Base-by-base conservation (phyloP, 2,113 vertebrate species). In the Bagarius yarrelli region DNA sequence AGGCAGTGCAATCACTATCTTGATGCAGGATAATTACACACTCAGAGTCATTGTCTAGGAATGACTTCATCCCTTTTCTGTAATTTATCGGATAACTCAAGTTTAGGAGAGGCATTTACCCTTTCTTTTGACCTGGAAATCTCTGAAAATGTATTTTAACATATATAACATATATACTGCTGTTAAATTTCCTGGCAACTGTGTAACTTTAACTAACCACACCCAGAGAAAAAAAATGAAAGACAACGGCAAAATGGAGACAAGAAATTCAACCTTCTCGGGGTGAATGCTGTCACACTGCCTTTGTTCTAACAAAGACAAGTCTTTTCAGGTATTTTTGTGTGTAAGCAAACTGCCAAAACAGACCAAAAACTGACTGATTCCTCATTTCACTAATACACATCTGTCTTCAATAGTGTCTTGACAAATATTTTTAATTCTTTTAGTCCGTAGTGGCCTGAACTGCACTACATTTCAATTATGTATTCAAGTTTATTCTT, bases 11-110 rank as follows among this genome's bases (percentile, higher is more conserved):
- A 90, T 86, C 2, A 40, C 57, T 71, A 79, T 61, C 81, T 85
- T 87, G 86, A 87, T 83, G 52, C 23, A 32, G 79, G 69, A 89
- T 88, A 88, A 89, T 88, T 72, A 83, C 83, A 88, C 71, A 85
- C 87, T 75, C 64, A 50, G 40, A 79, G 76, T 76, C 81, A 67
- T 76, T 86, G 61, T 82, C 84, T 83, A 84, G 61, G 81, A 80
- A 67, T 1, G 9, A 61, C 71, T 88, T 23, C 60, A 50, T 25
- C 36, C 25, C 69, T 81, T 85, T 78, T n/a, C n/a, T n/a, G n/a
- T n/a, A n/a, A n/a, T n/a, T 70, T 82, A 61, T 71, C 0, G 21
- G 15, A 61, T 53, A 70, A 85, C 73, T 55, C 1, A 21, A 72
- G 23, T 21, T 47, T 59, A 6, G 16, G 23, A 25, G 52, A 79